A percentile compares a stretch with the other conserved stretches of the same genome.
Evolutionary conservation across 2,888 invertebrate genomes (phyloP).

Genomic region (Anorthoa munda): DNA sequence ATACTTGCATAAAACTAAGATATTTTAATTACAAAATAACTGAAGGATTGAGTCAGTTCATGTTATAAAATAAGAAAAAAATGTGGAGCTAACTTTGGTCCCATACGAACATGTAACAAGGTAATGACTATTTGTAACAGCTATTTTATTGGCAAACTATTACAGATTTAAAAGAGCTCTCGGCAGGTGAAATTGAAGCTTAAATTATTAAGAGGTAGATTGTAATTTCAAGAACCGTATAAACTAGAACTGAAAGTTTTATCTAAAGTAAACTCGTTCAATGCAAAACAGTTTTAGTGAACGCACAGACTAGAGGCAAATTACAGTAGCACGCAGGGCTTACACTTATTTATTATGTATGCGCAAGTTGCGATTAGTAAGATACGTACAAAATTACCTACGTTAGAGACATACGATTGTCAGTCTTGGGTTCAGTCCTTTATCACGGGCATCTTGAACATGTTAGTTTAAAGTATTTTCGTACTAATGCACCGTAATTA

Average conservation of each 20-base stretch:
- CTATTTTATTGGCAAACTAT: constrained; percentile 71
- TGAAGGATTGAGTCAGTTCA: constrained; percentile 72
- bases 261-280: constrained; percentile 76
- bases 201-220: constrained; percentile 90
- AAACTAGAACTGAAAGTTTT: constrained; percentile 82
- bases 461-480: constrained; percentile 88
- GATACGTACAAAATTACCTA: constrained; percentile 84
- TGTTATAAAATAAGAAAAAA: constrained; percentile 71
- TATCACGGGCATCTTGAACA: constrained; percentile 85
- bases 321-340: constrained; percentile 84
- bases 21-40: constrained; percentile 65
- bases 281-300: constrained; percentile 75
- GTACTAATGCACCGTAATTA: constrained; percentile 88
- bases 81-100: constrained; percentile 82
- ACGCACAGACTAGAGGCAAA: constrained; percentile 80
- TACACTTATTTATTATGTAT: constrained; percentile 76
- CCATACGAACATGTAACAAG: constrained; percentile 72
- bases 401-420: constrained; percentile 87
- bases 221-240: constrained; percentile 87
- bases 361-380: constrained; percentile 80
- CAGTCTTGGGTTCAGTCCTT: constrained; percentile 90
- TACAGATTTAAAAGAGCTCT: constrained; percentile 67
- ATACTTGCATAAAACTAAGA: constrained; percentile 57
- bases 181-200: constrained; percentile 79
- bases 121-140: constrained; percentile 71